Evolutionary conservation across 2,113 vertebrate species (phyloP), one percentile per base, ranked within the genome.

Genomic region (Hemichromis elongatus): DNA sequence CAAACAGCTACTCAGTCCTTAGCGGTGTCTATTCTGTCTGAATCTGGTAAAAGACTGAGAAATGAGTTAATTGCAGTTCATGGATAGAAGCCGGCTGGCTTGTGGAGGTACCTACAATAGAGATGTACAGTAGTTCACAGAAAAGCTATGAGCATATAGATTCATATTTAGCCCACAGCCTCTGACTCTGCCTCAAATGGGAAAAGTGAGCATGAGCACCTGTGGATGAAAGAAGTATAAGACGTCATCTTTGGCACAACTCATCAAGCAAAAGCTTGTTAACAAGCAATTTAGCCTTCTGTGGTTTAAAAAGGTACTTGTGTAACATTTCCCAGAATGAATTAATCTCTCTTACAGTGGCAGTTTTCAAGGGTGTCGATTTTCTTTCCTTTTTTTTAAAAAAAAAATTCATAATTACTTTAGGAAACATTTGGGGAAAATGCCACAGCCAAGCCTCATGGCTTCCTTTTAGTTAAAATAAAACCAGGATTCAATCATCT

Each of bases 31-130:
- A 14, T 24, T 40, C 21, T 37, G 42, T 53, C 24, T 28, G 57
- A 55, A 33, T 37, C 19, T 77, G 50, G 8, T 28, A 52, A 75
- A 75, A n/a, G 10, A 66, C 9, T 11, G 42, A 80, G 40, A 53
- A 47, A 85, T 59, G 59, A 82, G 53, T 56, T 78, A 86, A 80
- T 80, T 82, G 47, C 37, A 53, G 28, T 82, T 52, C 30, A 12
- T 87, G 88, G 57, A 70, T 12, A 5, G 21, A 45, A 42, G 63
- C 81, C 87, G 86, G 47, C 50, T 83, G 86, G 82, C 85, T 86
- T 2, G 1, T 9, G 24, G 21, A 13, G 33, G 53, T 66, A 77
- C 63, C 79, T 54, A 79, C 52, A 56, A 53, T 2, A 13, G 28
- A 85, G 63, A 84, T 0, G 1, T 5, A 21, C 35, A 54, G 28